Conservation (phyloP, 2,888 invertebrate species). For the Baronia brevicornis region DNA sequence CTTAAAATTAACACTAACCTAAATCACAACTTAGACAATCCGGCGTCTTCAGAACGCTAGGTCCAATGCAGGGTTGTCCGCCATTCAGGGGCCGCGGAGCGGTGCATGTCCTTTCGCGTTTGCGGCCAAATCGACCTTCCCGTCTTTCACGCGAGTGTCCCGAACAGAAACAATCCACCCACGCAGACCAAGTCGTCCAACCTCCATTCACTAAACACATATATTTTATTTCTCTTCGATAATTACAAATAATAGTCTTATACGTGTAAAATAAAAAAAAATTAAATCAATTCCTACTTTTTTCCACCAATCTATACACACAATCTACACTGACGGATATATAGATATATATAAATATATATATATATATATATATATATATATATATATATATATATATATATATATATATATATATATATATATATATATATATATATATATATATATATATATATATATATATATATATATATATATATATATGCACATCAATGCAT, state of each 20-base stretch:
- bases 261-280: constrained; percentile 5
- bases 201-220: constrained; percentile 88
- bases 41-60: constrained; percentile 85
- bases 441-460: too few species aligned
- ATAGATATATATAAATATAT: too few species aligned
- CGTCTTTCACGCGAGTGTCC: constrained; percentile 73
- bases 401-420: too few species aligned
- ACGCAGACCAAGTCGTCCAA: constrained; percentile 94
- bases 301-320: too few species aligned
- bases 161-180: constrained; percentile 91
- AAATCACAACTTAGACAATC: constrained; percentile 86
- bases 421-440: too few species aligned
- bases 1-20: constrained; percentile 30
- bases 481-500: too few species aligned
- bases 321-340: too few species aligned
- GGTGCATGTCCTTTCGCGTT: constrained; percentile 87
- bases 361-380: too few species aligned
- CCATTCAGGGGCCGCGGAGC: constrained; percentile 95
- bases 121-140: constrained; percentile 78
- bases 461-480: too few species aligned
- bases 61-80: constrained; percentile 89
- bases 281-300: constrained; percentile 7
- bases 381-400: too few species aligned
- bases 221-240: too few species aligned
- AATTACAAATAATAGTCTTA: constrained; percentile 5